Evolutionary conservation across 2,797 vertebrate genomes (phyloP), one percentile per base, ranked within the genome.

Genomic region (Pipistrellus pygmaeus): DNA sequence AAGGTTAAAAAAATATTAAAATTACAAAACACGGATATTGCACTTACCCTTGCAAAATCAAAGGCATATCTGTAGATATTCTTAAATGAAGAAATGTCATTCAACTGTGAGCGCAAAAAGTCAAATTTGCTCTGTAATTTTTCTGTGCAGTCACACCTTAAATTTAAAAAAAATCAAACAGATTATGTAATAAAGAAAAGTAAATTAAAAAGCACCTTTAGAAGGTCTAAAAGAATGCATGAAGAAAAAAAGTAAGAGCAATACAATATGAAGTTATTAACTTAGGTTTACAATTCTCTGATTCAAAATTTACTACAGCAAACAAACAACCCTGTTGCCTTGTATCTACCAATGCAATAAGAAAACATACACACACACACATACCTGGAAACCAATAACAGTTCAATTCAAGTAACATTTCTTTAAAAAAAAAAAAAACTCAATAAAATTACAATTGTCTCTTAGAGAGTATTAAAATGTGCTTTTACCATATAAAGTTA

Each of bases 21-120:
- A 91, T 57, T 46, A 92, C 12, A 78, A 46, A 92, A 90, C 41
- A 94, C 35, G 23, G 23, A 85, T 88, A 95, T 21, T 76, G 62
- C 1, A 97, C 99, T 98, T 98, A 99, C 99, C 98, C 99, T 99
- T 98, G 99, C 98, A 97, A 99, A 99, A 98, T 99, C 99, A 96
- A 99, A 99, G 98, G 99, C 99, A 10, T 99, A 99, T 99, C 99
- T 99, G 99, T 99, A 99, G 98, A 99, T 99, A 98, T 99, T 99
- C 98, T 99, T 99, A 98, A 99, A 99, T 44, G 98, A 97, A 41
- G 98, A 98, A 90, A 99, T 98, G 96, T 99, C 99, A 91, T 99
- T 99, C 97, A 99, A 98, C 69, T 99, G 99, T 96, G 98, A 98
- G 92, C 98, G 98, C 96, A 99, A 98, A 98, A 99, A 99, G 95